phyloP scores from a whole-genome alignment of 2,113 vertebrate species.

The Dipodomys spectabilis region DNA sequence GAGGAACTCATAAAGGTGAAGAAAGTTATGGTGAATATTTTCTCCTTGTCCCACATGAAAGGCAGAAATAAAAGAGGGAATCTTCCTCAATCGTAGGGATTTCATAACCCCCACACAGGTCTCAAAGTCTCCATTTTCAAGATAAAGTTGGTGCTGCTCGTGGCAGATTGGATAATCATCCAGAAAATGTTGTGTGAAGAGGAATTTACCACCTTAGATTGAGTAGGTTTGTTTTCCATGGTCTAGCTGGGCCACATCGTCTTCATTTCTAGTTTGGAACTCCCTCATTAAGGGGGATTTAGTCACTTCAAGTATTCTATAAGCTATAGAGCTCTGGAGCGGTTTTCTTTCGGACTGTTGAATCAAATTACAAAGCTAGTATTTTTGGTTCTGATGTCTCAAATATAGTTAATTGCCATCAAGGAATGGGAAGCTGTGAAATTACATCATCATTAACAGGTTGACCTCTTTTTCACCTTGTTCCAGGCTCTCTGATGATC shows the following conservation, averaged over 20 bases:
- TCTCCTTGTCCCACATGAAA: background rate
- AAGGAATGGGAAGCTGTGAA: background rate
- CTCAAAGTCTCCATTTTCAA: background rate
- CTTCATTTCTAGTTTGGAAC: background rate
- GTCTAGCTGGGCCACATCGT: background rate
- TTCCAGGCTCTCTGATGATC: background rate
- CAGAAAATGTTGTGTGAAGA: background rate
- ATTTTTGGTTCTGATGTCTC: background rate
- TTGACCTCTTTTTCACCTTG: background rate
- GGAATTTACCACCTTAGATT: background rate
- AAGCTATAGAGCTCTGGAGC: background rate
- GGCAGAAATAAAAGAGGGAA: conserved; percentile 12
- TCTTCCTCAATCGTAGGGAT: background rate
- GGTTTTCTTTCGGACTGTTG: background rate
- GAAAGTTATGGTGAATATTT: background rate
- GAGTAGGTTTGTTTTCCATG: no score
- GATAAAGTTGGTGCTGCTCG: background rate
- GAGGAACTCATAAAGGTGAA: background rate
- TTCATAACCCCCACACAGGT: background rate
- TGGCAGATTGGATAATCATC: background rate
- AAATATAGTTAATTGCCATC: background rate
- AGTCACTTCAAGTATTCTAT: background rate
- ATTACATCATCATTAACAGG: background rate
- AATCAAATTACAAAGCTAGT: background rate
- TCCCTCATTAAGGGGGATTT: background rate